Percentiles rank a stretch among this genome's conserved stretches.
Conservation (phyloP, 2,113 vertebrate genomes). For the Saccopteryx leptura region DNA sequence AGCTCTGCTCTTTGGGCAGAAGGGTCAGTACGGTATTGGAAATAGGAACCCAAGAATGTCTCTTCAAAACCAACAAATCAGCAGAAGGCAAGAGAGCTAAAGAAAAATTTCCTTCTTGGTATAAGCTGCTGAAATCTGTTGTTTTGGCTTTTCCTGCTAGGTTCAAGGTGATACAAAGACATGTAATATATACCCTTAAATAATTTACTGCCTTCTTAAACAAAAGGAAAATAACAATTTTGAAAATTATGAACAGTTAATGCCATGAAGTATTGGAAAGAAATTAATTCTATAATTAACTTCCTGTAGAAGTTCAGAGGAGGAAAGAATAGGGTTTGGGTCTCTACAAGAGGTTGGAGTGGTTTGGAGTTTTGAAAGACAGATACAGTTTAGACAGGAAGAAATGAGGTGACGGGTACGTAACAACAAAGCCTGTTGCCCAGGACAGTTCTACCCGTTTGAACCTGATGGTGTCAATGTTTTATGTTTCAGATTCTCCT, state of each 20-base stretch:
- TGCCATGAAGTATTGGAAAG: not conserved
- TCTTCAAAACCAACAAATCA: not conserved
- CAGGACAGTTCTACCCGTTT: not conserved
- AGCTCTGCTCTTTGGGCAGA: not conserved
- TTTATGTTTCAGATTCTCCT: not conserved
- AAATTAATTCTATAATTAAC: conserved; percentile 14
- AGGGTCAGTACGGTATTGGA: not conserved
- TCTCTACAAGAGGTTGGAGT: not conserved
- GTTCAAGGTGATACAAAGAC: conserved; percentile 1
- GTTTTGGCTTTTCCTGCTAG: not conserved
- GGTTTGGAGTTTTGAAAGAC: not conserved
- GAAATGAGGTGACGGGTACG: not conserved
- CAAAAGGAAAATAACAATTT: conserved; percentile 26
- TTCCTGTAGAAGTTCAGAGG: not conserved
- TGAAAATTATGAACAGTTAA: conserved; percentile 43
- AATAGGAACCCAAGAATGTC: not conserved
- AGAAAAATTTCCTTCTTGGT: not conserved
- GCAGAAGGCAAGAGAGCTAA: conserved; percentile 4
- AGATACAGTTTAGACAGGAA: not conserved
- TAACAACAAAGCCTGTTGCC: not conserved
- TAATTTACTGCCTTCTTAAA: not conserved
- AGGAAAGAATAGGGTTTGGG: not conserved
- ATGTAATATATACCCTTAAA: not conserved
- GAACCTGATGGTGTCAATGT: not conserved
- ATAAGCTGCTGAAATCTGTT: conserved; percentile 9